Percentiles rank a stretch among this genome's conserved stretches.
These are phyloP conservation scores for Stenotaenia linearis DNA, from an alignment of 2,888 invertebrate species.

Conservation along the genomic window DNA sequence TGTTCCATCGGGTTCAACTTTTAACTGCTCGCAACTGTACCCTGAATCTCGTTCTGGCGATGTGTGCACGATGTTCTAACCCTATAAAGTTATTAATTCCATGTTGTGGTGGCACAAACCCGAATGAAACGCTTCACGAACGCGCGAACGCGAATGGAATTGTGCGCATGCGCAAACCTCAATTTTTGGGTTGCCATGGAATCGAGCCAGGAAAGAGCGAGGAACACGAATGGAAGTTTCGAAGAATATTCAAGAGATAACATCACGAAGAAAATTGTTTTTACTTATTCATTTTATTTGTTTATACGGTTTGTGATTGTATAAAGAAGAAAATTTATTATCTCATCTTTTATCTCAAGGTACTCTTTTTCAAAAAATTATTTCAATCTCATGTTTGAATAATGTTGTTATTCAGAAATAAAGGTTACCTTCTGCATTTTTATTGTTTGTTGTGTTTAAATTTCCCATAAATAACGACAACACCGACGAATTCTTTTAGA, in stretches of 20 bases:
- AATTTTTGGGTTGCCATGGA: neutral
- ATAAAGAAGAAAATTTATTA: neutral
- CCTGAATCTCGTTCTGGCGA: neutral
- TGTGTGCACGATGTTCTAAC: neutral
- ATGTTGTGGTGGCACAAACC: neutral
- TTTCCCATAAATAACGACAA: neutral
- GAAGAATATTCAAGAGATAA: neutral
- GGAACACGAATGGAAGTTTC: too few species aligned
- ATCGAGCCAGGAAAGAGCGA: too few species aligned
- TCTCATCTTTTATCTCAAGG: neutral
- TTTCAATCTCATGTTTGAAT: too few species aligned
- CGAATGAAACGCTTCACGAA: neutral
- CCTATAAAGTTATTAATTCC: neutral
- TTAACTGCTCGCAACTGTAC: neutral
- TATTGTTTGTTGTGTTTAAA: neutral
- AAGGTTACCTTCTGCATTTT: too few species aligned
- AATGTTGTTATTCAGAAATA: too few species aligned
- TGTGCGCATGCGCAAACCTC: constrained; percentile 2
- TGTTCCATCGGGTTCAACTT: neutral
- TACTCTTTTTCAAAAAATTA: too few species aligned
- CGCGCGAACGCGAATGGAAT: neutral
- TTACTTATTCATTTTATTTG: neutral
- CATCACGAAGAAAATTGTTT: neutral
- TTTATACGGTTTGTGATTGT: neutral
- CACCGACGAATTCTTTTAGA: too few species aligned